Evolutionary conservation across 1,140 invertebrate genomes (phyloP).

Genomic region (Drosophila hydei): DNA sequence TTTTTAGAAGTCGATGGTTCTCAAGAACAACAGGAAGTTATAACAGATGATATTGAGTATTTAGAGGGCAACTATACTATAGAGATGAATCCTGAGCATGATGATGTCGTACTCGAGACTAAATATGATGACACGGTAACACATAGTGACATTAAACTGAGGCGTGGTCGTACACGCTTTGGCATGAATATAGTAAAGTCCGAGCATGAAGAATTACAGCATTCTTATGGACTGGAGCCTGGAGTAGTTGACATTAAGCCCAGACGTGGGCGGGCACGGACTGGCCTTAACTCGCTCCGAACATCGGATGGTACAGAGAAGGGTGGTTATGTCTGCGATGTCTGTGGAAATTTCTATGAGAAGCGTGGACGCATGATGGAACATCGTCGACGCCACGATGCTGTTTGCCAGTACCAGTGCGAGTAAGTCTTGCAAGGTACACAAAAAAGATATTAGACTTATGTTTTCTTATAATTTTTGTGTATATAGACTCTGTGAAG

Average conservation of each 20-base stretch:
- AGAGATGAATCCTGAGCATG: constrained; percentile 55
- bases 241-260: constrained; percentile 40
- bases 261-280: constrained; percentile 40
- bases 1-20: constrained; percentile 48
- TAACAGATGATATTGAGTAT: constrained; percentile 68
- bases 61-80: constrained; percentile 69
- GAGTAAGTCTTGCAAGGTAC: constrained; percentile 60
- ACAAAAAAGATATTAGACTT: background rate
- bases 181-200: constrained; percentile 9
- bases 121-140: constrained; percentile 33
- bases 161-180: constrained; percentile 25
- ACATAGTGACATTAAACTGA: constrained; percentile 15
- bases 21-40: constrained; percentile 51
- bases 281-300: constrained; percentile 47
- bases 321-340: constrained; percentile 70
- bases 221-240: constrained; percentile 7
- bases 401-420: constrained; percentile 68
- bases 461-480: background rate
- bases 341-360: constrained; percentile 77
- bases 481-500: constrained; percentile 63
- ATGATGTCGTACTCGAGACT: constrained; percentile 52
- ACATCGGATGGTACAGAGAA: constrained; percentile 59
- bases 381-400: constrained; percentile 71
- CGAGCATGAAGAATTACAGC: constrained; percentile 11
- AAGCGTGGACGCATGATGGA: constrained; percentile 79